These are phyloP conservation scores for Saccopteryx leptura DNA, from an alignment of 2,113 vertebrate genomes.

Conservation along the genomic window DNA sequence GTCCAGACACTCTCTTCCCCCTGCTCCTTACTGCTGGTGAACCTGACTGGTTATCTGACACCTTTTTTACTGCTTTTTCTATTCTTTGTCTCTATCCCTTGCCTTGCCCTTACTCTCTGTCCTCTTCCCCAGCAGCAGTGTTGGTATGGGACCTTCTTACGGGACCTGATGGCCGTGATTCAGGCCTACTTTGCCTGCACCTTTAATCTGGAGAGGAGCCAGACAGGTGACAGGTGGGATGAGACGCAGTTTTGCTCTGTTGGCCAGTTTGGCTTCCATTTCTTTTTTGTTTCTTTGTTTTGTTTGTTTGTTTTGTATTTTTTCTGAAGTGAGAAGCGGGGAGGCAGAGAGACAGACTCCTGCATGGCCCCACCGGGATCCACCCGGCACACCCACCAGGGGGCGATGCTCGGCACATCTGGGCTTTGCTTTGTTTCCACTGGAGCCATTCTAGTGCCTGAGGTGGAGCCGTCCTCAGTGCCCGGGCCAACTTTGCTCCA, in stretches of 20 bases:
- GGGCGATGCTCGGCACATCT: no score
- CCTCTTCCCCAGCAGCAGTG: constrained; percentile 84
- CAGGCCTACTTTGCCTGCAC: constrained; percentile 87
- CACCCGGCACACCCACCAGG: no score
- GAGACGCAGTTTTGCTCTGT: background rate
- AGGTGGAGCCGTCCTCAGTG: no score
- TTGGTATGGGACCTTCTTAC: constrained; percentile 86
- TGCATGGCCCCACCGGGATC: no score
- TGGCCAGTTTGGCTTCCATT: background rate
- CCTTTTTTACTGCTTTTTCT: background rate
- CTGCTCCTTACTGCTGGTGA: background rate
- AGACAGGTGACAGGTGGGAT: constrained; percentile 86
- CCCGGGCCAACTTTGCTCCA: no score
- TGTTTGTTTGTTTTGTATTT: no score
- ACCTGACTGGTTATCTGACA: background rate
- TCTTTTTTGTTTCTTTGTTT: no score
- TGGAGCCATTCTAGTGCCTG: no score
- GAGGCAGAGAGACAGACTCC: no score
- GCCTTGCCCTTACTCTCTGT: background rate
- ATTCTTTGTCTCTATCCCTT: background rate
- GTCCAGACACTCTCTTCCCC: background rate
- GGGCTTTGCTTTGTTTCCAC: no score
- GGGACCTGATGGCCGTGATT: constrained; percentile 85
- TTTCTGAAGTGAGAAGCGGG: no score
- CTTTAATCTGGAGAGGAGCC: constrained; percentile 80